Percentiles rank a stretch among this genome's conserved stretches.
phyloP scores from a whole-genome alignment of 2,797 vertebrate species.

The Anas bahamensis region DNA sequence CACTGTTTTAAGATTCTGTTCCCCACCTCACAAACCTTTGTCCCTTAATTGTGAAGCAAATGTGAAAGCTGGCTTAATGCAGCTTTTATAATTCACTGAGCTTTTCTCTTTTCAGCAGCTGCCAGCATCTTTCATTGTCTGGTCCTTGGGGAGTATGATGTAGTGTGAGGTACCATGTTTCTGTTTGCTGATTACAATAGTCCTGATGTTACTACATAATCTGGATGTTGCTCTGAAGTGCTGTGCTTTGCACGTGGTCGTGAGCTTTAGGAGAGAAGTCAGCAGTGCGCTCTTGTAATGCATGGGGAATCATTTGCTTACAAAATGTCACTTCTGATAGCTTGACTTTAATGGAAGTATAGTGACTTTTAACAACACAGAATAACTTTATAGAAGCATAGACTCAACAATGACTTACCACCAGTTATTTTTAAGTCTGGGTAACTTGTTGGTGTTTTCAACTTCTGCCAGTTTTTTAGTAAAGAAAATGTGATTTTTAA shows the following conservation, averaged over 20 bases:
- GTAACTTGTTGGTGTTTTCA: neutral
- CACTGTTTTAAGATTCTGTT: neutral
- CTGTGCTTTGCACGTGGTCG: fast-evolving
- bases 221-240: neutral
- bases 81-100: neutral
- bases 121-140: neutral
- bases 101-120: neutral
- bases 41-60: neutral
- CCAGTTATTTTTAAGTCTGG: neutral
- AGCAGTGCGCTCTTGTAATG: neutral
- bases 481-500: neutral
- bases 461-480: neutral
- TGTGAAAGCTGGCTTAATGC: neutral
- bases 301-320: neutral
- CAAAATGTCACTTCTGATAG: neutral
- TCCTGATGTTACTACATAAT: neutral
- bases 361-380: neutral
- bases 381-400: neutral
- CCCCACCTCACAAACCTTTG: neutral
- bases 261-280: neutral
- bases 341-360: neutral
- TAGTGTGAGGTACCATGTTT: neutral
- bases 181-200: neutral
- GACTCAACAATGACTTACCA: neutral
- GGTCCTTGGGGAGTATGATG: neutral